A percentile compares a stretch with the other conserved stretches of the same genome.
phyloP scores from a whole-genome alignment of 2,888 invertebrate genomes.

The Drosophila buzzatii region DNA sequence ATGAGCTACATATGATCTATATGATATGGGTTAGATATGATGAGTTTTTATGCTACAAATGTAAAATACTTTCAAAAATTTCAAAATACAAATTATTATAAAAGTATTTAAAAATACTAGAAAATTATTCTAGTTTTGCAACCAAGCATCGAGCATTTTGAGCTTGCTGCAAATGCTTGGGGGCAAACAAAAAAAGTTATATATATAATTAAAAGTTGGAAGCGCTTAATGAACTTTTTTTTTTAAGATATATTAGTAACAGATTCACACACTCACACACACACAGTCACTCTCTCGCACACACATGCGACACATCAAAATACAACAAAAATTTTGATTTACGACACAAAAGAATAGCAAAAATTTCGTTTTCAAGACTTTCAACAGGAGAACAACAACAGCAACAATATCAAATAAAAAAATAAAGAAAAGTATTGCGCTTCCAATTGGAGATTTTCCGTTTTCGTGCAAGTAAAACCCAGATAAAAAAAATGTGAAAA shows the following conservation, averaged over 20 bases:
- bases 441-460: slow-evolving; percentile 42
- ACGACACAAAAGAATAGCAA: slow-evolving; percentile 59
- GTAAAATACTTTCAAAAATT: slow-evolving; percentile 19
- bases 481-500: neutral
- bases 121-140: neutral
- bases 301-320: slow-evolving; percentile 81
- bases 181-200: neutral
- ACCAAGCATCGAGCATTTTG: neutral
- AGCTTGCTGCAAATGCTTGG: neutral
- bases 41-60: slow-evolving; percentile 35
- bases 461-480: slow-evolving; percentile 49
- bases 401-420: neutral
- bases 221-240: slow-evolving; percentile 29
- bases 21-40: slow-evolving; percentile 15
- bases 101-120: slow-evolving; percentile 10
- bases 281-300: slow-evolving; percentile 18
- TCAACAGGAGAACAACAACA: slow-evolving; percentile 26
- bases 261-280: neutral
- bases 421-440: slow-evolving; percentile 18
- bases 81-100: slow-evolving; percentile 44
- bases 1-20: slow-evolving; percentile 42
- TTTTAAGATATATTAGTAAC: slow-evolving; percentile 11
- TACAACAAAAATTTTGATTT: slow-evolving; percentile 73
- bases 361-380: slow-evolving; percentile 43
- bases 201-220: neutral